Evolutionary conservation across 2,888 invertebrate genomes (phyloP), one percentile per base, ranked within the genome.

Genomic region (Augochlorella aurata): DNA sequence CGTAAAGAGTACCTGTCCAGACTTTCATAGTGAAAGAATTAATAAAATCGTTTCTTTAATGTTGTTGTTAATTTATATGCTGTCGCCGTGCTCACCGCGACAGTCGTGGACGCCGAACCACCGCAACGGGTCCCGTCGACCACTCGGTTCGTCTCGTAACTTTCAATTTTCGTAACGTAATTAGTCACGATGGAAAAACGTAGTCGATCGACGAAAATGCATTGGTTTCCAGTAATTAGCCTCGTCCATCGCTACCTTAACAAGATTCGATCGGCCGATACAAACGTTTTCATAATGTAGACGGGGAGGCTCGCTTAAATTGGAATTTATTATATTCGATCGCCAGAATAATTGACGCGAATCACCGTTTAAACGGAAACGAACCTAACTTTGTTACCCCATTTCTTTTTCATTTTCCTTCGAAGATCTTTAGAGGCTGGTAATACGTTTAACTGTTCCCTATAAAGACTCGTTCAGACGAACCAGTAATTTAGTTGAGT

Each of bases 81-180:
- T 10, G 49, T 54, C 49, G 65, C 24, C 58, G 79, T 45, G 58
- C n/a, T 21, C 44, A 18, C 78, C 44, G 58, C n/a, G 21, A 12
- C 2, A 10, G 12, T 12, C 3, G 4, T 21, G 21, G 12, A 12
- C 21, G 12, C 21, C 21, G 54, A 54, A 21, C 54, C 21, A 21
- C 47, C n/a, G 52, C n/a, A 47, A 71, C 38, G 12, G 58, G 61
- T 44, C 63, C 29, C 2, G 52, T 14, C 21, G 24, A 54, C 47
- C 21, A 24, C 24, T 24, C 58, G 24, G 52, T 38, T 61, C 67
- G 71, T 44, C 29, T 50, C 66, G 24, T 16, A 74, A 77, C 58
- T 77, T 66, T 75, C 77, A 73, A 82, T 85, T 82, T 73, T 75
- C 77, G 75, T 54, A 70, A 76, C 70, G 52, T 63, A 81, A 78